These are phyloP conservation scores for Egretta garzetta DNA, from an alignment of 2,113 vertebrate genomes.

Conservation along the genomic window DNA sequence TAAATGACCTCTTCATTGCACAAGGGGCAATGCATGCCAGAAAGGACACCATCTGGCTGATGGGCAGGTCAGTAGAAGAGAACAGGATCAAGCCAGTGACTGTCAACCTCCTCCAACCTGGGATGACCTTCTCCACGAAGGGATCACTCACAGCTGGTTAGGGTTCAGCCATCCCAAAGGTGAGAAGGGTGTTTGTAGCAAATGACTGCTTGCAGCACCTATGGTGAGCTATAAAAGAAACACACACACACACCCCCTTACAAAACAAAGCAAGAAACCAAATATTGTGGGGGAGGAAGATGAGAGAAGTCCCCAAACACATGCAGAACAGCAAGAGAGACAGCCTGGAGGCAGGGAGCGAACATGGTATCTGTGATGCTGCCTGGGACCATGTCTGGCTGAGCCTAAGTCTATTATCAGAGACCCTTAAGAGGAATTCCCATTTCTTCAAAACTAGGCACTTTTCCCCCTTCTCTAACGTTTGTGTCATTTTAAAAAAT, in stretches of 20 bases:
- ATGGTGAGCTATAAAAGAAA: not conserved
- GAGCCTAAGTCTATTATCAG: not conserved
- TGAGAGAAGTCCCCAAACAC: not conserved
- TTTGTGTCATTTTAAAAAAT: not conserved
- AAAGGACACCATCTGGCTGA: not conserved
- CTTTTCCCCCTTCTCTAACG: not conserved
- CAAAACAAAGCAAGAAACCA: not conserved
- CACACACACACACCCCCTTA: not conserved
- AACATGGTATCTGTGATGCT: not conserved
- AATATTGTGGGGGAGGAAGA: not conserved
- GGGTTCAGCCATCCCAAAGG: not conserved
- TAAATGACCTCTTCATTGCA: not conserved
- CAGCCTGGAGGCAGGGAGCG: not conserved
- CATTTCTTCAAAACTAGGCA: not conserved
- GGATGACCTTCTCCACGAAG: not conserved
- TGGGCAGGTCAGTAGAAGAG: not conserved
- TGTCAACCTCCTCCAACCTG: not conserved
- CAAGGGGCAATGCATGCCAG: not conserved
- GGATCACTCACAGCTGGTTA: not conserved
- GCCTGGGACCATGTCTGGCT: not conserved
- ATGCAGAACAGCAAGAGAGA: not conserved
- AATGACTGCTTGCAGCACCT: not conserved
- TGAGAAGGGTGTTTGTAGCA: not conserved
- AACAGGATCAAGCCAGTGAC: not conserved
- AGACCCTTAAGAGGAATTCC: not conserved